phyloP scores from a whole-genome alignment of 2,113 vertebrate species.

The Aegotheles bennettii region DNA sequence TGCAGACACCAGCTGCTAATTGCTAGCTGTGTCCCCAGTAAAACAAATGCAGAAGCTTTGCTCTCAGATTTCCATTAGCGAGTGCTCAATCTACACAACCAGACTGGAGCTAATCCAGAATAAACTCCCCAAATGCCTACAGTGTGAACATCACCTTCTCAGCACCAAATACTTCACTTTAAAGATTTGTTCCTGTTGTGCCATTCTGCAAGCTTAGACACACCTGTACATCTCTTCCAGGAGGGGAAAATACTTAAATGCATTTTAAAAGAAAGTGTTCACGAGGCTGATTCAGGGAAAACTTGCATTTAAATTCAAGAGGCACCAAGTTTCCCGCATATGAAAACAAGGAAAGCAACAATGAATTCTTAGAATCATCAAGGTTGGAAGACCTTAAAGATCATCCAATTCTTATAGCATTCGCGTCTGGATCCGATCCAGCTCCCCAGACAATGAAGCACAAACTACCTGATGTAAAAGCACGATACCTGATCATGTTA shows the following conservation, averaged over 20 bases:
- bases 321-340: background rate
- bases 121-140: background rate
- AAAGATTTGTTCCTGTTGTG: background rate
- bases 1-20: background rate
- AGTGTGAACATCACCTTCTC: background rate
- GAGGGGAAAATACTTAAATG: background rate
- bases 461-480: background rate
- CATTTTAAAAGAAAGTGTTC: background rate
- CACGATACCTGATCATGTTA: background rate
- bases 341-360: background rate
- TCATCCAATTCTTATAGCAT: background rate
- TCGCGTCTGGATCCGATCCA: background rate
- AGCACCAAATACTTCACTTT: background rate
- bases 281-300: background rate
- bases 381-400: too few relatives aligned
- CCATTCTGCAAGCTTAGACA: background rate
- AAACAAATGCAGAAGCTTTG: conserved; percentile 6
- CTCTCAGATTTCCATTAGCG: background rate
- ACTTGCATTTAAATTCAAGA: background rate
- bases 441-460: background rate
- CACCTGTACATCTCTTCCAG: background rate
- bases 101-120: background rate
- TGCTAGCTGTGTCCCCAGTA: background rate
- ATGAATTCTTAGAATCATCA: too few relatives aligned
- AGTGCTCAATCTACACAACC: background rate